Percentiles rank a stretch among this genome's conserved stretches.
Evolutionary conservation across 1,140 invertebrate species (phyloP).

Genomic region (Antheraea pernyi): DNA sequence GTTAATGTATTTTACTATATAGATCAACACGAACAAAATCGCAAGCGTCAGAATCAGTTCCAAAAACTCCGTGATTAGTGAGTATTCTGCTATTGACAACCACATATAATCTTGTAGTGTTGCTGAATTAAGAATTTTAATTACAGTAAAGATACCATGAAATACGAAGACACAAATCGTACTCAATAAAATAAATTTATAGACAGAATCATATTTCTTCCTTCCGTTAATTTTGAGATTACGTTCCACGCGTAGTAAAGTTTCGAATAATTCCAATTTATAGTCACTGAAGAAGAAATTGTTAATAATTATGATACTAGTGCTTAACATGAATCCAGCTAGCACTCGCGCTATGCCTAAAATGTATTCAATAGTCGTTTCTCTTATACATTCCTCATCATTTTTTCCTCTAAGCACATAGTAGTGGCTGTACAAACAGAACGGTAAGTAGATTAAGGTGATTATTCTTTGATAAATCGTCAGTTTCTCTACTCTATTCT

Average conservation of each 20-base stretch:
- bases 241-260: neutral
- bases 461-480: neutral
- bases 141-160: neutral
- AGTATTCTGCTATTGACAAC: neutral
- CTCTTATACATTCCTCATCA: neutral
- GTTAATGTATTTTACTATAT: constrained; percentile 11
- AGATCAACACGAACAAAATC: neutral
- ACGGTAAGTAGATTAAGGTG: neutral
- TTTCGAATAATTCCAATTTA: neutral
- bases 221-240: neutral
- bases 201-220: neutral
- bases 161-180: neutral
- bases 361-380: neutral
- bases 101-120: neutral
- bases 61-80: neutral
- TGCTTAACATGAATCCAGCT: neutral
- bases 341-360: neutral
- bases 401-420: neutral
- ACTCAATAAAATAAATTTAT: neutral
- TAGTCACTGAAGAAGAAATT: neutral
- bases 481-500: neutral
- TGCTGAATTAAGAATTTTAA: neutral
- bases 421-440: neutral
- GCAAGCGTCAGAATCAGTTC: constrained; percentile 5
- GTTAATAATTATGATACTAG: neutral